Evolutionary conservation across 2,113 vertebrate species (phyloP).

Genomic region (Ctenomys sociabilis): DNA sequence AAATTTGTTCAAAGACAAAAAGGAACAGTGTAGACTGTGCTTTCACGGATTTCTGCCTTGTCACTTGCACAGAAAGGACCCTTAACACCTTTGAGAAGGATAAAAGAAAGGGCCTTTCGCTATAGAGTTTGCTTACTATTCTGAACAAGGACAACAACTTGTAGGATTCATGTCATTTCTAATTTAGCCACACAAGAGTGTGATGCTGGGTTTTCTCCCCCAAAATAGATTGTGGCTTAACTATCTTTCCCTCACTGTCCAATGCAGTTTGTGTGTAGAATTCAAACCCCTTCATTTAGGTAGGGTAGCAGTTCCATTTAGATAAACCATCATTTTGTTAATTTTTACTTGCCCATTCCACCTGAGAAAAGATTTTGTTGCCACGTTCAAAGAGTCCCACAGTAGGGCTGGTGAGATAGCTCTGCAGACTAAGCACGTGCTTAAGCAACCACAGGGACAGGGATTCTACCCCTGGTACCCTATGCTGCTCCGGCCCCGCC

Average conservation of each 20-base stretch:
- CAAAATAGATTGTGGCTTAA: neutral
- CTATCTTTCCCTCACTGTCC: neutral
- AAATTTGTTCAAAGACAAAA: constrained; percentile 63
- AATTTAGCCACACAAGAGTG: neutral
- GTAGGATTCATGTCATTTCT: neutral
- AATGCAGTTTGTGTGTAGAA: neutral
- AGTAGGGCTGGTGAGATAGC: no score
- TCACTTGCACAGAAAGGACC: constrained; percentile 44
- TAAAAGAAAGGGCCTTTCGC: constrained; percentile 13
- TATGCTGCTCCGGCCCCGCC: no score
- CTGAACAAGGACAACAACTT: neutral
- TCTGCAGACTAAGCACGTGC: no score
- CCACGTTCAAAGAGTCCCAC: neutral
- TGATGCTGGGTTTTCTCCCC: neutral
- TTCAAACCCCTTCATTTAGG: neutral
- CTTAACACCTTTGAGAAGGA: constrained; percentile 33
- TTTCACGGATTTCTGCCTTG: constrained; percentile 35
- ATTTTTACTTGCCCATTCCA: constrained; percentile 46
- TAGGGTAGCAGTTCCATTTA: neutral
- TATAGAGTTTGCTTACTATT: neutral
- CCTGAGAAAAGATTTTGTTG: neutral
- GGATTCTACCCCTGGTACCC: no score
- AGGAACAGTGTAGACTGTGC: constrained; percentile 62
- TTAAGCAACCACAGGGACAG: no score
- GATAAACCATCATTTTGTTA: neutral